Conservation (phyloP, 2,888 invertebrate genomes). For the Microctonus hyperodae region DNA sequence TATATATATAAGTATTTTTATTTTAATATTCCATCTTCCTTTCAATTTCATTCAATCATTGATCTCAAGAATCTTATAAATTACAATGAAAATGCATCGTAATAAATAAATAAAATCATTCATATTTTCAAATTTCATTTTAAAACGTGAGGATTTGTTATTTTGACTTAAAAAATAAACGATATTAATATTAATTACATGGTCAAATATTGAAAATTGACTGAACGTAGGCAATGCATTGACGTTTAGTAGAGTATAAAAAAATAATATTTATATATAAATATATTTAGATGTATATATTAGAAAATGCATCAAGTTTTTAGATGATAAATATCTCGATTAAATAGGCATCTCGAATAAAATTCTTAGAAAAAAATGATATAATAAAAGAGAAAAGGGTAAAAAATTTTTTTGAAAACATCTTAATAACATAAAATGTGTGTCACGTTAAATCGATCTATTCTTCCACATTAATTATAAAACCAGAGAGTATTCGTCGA, state of each 20-base stretch:
- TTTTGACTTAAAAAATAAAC: not conserved
- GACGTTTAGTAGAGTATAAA: constrained; percentile 26
- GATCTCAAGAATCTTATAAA: not conserved
- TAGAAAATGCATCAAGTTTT: constrained; percentile 22
- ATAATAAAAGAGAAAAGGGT: not conserved
- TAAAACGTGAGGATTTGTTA: not conserved
- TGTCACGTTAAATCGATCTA: not conserved
- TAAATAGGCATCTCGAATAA: constrained; percentile 32
- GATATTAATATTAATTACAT: not conserved
- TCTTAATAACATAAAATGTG: not conserved
- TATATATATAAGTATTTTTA: not conserved
- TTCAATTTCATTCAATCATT: not conserved
- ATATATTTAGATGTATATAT: not conserved
- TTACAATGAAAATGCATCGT: not conserved
- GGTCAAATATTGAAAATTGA: not conserved
- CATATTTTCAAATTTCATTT: not conserved
- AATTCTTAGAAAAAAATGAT: not conserved
- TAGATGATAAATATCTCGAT: constrained; percentile 3
- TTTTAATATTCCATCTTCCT: not conserved
- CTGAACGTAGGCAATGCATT: not conserved
- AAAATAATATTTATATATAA: constrained; percentile 26
- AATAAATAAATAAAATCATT: not conserved
- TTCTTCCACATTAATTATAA: constrained; percentile 15
- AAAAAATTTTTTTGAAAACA: not conserved
- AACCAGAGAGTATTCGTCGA: constrained; percentile 2